Conservation (phyloP, 2,888 invertebrate genomes). For the Drosophila affinis region DNA sequence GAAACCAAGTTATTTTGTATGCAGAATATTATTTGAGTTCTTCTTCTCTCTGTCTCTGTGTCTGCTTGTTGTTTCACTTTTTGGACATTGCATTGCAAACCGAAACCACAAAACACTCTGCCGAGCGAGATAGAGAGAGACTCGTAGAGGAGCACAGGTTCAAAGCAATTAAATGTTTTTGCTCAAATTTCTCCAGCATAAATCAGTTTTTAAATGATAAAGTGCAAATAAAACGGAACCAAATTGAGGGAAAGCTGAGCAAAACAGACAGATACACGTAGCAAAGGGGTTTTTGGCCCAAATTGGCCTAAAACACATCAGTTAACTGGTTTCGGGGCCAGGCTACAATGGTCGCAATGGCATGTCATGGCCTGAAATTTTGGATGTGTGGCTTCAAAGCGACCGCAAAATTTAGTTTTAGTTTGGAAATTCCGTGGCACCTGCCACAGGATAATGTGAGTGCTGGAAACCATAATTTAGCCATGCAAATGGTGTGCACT, state of each 20-base stretch:
- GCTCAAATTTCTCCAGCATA: slow-evolving; percentile 36
- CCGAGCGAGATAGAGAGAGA: slow-evolving; percentile 3
- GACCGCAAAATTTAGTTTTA: not conserved
- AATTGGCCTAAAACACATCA: slow-evolving; percentile 70
- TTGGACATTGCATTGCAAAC: slow-evolving; percentile 70
- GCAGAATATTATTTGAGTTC: slow-evolving; percentile 72
- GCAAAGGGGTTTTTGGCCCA: slow-evolving; percentile 19
- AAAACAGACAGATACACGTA: not conserved
- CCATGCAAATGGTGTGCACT: too few relatives aligned
- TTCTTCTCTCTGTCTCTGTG: slow-evolving; percentile 34
- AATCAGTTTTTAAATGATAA: slow-evolving; percentile 45
- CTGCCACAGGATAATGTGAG: too few relatives aligned
- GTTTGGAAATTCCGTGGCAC: not conserved
- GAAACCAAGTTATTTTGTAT: slow-evolving; percentile 65
- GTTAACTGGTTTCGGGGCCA: slow-evolving; percentile 47
- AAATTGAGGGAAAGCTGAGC: not conserved
- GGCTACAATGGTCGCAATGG: slow-evolving; percentile 51
- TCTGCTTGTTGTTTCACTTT: slow-evolving; percentile 5
- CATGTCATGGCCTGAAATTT: slow-evolving; percentile 27
- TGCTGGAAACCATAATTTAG: not conserved
- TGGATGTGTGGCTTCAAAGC: not conserved
- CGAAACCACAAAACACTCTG: slow-evolving; percentile 44
- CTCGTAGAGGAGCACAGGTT: slow-evolving; percentile 7
- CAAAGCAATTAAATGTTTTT: slow-evolving; percentile 60
- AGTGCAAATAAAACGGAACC: slow-evolving; percentile 32